Percentiles rank a stretch among this genome's conserved stretches.
These are phyloP conservation scores for Hippasteria phrygiana DNA, from an alignment of 53 echinoderm and acorn worm species.

Conservation along the genomic window DNA sequence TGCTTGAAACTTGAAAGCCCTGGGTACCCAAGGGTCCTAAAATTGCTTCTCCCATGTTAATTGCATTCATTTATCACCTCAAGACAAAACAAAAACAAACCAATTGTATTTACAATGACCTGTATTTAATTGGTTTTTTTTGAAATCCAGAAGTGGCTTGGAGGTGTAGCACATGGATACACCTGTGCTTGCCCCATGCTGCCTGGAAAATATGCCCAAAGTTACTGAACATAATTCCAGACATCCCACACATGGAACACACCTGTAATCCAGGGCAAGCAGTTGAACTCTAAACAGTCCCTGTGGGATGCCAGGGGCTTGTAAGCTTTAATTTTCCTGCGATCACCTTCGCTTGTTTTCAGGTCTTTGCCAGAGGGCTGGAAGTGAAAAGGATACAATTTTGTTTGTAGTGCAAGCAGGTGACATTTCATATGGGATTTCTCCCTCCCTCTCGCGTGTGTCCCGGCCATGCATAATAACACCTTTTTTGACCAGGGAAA, in stretches of 20 bases:
- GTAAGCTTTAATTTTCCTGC: conserved; percentile 39
- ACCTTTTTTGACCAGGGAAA: no score
- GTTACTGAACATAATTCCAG: not conserved
- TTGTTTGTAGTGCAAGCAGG: conserved; percentile 50
- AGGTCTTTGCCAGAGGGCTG: conserved; percentile 25
- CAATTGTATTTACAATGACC: not conserved
- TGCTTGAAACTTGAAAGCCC: not conserved
- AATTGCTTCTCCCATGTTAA: conserved; percentile 11
- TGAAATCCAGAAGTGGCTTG: not conserved
- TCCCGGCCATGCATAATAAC: no score
- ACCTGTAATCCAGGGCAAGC: conserved; percentile 36
- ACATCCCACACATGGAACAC: conserved; percentile 49
- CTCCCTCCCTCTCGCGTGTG: no score
- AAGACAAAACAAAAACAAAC: conserved; percentile 24
- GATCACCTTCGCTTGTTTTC: conserved; percentile 43
- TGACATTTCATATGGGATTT: conserved; percentile 5
- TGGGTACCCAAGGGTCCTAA: not conserved
- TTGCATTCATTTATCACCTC: conserved; percentile 12
- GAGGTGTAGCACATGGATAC: not conserved
- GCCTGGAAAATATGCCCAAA: not conserved
- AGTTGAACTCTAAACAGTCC: conserved; percentile 61
- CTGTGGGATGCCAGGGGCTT: conserved; percentile 50
- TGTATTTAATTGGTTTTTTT: not conserved
- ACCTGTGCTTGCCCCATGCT: not conserved
- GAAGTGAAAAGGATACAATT: conserved; percentile 43